Evolutionary conservation across 2,888 invertebrate genomes (phyloP).

Genomic region (Agelastica alni): DNA sequence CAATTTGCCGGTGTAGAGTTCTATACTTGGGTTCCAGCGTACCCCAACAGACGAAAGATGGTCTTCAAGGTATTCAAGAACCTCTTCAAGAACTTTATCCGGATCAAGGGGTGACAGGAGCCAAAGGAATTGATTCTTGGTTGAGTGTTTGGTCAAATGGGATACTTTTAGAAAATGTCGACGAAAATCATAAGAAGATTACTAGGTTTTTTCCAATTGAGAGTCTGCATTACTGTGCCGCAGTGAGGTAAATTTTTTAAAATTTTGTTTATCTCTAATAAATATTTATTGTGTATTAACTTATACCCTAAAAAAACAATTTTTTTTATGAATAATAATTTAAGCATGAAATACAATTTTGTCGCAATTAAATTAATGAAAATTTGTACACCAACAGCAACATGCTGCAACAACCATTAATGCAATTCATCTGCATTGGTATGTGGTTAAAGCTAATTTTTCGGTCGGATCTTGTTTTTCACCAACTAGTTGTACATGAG

Average conservation of each 20-base stretch:
- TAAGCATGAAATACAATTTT: too few species aligned
- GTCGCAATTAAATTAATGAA: too few species aligned
- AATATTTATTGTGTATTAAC: too few species aligned
- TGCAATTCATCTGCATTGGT: too few species aligned
- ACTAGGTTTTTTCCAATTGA: slow-evolving; percentile 96
- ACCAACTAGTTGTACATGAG: too few species aligned
- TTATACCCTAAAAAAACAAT: too few species aligned
- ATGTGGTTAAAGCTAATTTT: too few species aligned
- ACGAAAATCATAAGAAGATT: slow-evolving; percentile 91
- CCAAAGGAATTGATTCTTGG: slow-evolving; percentile 94
- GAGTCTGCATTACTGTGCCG: slow-evolving; percentile 93
- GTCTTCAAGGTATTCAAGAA: slow-evolving; percentile 95
- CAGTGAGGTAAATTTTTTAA: slow-evolving; percentile 74
- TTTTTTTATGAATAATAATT: too few species aligned
- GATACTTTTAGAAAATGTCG: slow-evolving; percentile 91
- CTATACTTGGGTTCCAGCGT: slow-evolving; percentile 95
- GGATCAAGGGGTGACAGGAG: slow-evolving; percentile 86
- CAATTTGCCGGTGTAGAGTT: slow-evolving; percentile 95
- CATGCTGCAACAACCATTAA: too few species aligned
- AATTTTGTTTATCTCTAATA: background rate
- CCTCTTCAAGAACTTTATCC: slow-evolving; percentile 95
- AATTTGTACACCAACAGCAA: too few species aligned
- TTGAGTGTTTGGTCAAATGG: slow-evolving; percentile 97
- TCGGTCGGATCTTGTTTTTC: too few species aligned
- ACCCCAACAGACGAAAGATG: slow-evolving; percentile 97